phyloP scores from a whole-genome alignment of 1,140 invertebrate genomes.

The Eumaeus atala region DNA sequence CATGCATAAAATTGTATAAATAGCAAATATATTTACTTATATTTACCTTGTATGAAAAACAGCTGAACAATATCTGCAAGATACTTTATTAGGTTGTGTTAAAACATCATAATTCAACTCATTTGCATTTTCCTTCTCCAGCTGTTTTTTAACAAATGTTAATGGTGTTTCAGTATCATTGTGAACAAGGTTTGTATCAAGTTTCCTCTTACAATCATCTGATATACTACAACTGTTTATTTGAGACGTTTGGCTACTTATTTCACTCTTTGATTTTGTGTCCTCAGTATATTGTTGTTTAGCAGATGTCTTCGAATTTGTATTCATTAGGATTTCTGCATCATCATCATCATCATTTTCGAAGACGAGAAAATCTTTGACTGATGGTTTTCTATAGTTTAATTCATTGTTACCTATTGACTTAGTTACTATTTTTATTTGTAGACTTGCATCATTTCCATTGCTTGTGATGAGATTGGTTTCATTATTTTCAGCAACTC shows the following conservation, averaged over 20 bases:
- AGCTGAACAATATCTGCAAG: conserved; percentile 3
- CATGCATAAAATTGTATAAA: no score
- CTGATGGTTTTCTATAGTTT: neutral
- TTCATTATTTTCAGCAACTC: neutral
- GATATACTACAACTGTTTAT: no score
- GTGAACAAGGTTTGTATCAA: no score
- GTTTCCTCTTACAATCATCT: no score
- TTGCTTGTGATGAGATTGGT: neutral
- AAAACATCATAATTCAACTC: neutral
- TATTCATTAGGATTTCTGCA: no score
- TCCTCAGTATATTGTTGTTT: no score
- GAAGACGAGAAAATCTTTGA: conserved; percentile 14
- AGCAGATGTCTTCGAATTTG: no score
- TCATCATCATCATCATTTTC: conserved; percentile 16
- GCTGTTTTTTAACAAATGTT: neutral
- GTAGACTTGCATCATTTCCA: neutral
- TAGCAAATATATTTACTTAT: conserved; percentile 1
- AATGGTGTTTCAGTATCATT: neutral
- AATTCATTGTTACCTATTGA: no score
- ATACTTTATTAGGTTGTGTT: neutral
- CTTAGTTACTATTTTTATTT: neutral
- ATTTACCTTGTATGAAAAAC: neutral
- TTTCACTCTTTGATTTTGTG: no score
- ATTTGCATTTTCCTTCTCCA: neutral
- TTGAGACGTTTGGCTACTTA: no score